phyloP scores from a whole-genome alignment of 2,113 vertebrate genomes.

The Istiophorus platypterus region DNA sequence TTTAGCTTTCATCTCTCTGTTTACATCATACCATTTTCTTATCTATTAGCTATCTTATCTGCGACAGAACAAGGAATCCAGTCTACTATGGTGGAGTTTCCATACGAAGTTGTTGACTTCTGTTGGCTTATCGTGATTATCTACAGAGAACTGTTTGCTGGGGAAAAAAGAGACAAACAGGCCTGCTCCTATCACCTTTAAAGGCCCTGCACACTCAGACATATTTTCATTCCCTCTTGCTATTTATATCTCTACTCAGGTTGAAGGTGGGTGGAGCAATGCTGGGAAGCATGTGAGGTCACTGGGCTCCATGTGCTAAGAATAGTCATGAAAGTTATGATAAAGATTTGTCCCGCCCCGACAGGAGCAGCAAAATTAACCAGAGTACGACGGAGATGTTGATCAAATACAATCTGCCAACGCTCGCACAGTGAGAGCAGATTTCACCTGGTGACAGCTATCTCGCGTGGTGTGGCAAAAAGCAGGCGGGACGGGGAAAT shows the following conservation, averaged over 20 bases:
- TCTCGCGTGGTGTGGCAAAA: neutral
- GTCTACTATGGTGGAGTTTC: constrained; percentile 4
- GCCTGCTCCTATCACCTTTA: neutral
- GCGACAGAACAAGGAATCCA: constrained; percentile 15
- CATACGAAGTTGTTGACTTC: neutral
- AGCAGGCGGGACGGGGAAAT: neutral
- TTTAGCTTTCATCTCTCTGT: constrained; percentile 7
- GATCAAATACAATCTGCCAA: neutral
- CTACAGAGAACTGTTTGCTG: neutral
- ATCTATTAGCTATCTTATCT: neutral
- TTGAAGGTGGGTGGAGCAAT: neutral
- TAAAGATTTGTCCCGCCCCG: neutral
- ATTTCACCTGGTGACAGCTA: neutral
- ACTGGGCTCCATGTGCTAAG: neutral
- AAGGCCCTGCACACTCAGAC: neutral
- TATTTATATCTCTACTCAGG: neutral
- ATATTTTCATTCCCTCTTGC: neutral
- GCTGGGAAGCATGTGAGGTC: neutral
- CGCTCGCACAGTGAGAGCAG: neutral
- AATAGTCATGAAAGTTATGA: neutral
- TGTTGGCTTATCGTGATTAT: too few species aligned
- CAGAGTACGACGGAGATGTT: neutral
- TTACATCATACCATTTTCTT: neutral
- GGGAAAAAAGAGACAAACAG: neutral
- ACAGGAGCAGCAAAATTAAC: neutral